These are phyloP conservation scores for Poeciliopsis paucimaculata DNA, from an alignment of 2,797 vertebrate genomes.

Conservation along the genomic window DNA sequence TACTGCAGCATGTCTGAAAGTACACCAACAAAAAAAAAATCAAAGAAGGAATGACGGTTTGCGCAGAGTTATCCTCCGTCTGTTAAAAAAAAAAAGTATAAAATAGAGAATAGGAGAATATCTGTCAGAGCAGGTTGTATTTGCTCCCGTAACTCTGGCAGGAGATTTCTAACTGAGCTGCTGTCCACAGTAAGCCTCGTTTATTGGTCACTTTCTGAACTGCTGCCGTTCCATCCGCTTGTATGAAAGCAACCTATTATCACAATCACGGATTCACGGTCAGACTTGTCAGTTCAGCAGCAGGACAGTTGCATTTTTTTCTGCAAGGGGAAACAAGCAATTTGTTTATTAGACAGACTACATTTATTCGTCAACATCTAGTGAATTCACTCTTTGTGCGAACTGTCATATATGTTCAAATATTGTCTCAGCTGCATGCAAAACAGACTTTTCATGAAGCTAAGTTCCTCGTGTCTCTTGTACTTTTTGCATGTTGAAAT, in stretches of 20 bases:
- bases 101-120: background rate
- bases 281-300: background rate
- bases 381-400: background rate
- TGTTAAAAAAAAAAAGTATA: background rate
- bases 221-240: background rate
- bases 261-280: background rate
- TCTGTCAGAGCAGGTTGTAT: background rate
- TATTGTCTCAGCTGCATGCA: background rate
- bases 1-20: background rate
- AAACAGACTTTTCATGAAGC: background rate
- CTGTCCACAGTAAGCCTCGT: background rate
- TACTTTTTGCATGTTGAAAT: too few species aligned
- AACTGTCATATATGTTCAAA: background rate
- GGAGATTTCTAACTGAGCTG: too few species aligned
- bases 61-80: background rate
- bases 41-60: too few species aligned
- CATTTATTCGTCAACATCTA: background rate
- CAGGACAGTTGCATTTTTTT: background rate
- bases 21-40: background rate
- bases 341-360: background rate
- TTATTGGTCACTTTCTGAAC: background rate
- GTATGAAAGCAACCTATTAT: background rate
- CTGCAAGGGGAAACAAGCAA: accelerated
- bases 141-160: background rate
- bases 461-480: background rate